A percentile compares a stretch with the other conserved stretches of the same genome.
phyloP scores from a whole-genome alignment of 2,113 vertebrate species.

The Speoplatyrhinus poulsoni region DNA sequence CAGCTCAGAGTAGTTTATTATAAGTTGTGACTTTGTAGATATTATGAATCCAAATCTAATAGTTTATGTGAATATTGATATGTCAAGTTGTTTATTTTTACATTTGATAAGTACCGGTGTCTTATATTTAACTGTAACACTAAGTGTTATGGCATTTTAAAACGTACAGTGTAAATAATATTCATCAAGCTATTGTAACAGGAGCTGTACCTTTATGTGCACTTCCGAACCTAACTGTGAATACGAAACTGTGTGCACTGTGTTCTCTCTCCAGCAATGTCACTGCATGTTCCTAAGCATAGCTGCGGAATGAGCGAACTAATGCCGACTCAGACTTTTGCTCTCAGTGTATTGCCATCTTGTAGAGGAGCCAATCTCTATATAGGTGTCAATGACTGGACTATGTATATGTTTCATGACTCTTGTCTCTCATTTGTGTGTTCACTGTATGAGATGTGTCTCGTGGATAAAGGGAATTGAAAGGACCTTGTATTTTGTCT shows the following conservation, averaged over 20 bases:
- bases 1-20: slow-evolving; percentile 58
- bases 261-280: slow-evolving; percentile 62
- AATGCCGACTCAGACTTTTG: slow-evolving; percentile 48
- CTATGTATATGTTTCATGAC: slow-evolving; percentile 52
- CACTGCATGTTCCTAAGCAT: slow-evolving; percentile 73
- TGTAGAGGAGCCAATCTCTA: slow-evolving; percentile 53
- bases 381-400: slow-evolving; percentile 55
- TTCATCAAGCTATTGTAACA: slow-evolving; percentile 48
- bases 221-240: slow-evolving; percentile 74
- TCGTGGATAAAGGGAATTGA: slow-evolving; percentile 63
- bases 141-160: slow-evolving; percentile 58
- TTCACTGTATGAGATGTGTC: slow-evolving; percentile 71
- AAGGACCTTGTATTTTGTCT: slow-evolving; percentile 67
- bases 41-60: slow-evolving; percentile 70
- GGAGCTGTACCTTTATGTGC: slow-evolving; percentile 65
- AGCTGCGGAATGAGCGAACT: slow-evolving; percentile 44
- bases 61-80: slow-evolving; percentile 69
- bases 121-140: slow-evolving; percentile 60
- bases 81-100: slow-evolving; percentile 69
- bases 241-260: slow-evolving; percentile 65
- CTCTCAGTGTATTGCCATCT: slow-evolving; percentile 22
- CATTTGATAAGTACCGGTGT: slow-evolving; percentile 62
- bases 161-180: slow-evolving; percentile 53
- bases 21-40: slow-evolving; percentile 75
- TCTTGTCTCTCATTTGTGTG: slow-evolving; percentile 55